A percentile compares a stretch with the other conserved stretches of the same genome.
Evolutionary conservation across 2,888 invertebrate genomes (phyloP).

Genomic region (Geophilus truncorum): DNA sequence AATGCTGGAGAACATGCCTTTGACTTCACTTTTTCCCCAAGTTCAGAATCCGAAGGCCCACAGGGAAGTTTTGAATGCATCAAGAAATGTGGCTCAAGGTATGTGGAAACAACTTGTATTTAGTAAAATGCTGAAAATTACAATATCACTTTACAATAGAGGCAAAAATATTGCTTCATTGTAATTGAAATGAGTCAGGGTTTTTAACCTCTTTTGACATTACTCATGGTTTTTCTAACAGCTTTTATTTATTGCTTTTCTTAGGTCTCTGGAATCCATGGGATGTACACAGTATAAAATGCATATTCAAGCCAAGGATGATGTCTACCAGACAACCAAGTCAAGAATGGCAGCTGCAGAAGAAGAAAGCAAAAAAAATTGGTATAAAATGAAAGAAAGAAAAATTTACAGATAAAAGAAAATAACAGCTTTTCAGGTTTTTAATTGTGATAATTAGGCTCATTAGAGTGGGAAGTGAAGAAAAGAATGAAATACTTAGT

Average conservation of each 20-base stretch:
- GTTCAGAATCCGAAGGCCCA: slow-evolving; percentile 73
- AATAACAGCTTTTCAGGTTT: not conserved
- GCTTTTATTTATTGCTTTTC: slow-evolving; percentile 39
- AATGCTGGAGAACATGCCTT: slow-evolving; percentile 56
- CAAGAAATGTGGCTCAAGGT: slow-evolving; percentile 59
- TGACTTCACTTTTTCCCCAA: slow-evolving; percentile 71
- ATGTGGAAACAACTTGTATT: no score
- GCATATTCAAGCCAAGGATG: slow-evolving; percentile 90
- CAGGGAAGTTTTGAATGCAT: slow-evolving; percentile 93
- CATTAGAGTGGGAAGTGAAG: no score
- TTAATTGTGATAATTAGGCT: not conserved
- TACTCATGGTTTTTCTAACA: not conserved
- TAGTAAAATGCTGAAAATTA: no score
- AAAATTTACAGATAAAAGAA: slow-evolving; percentile 35
- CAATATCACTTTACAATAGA: slow-evolving; percentile 37
- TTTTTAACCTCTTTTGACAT: not conserved
- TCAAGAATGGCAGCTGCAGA: slow-evolving; percentile 87
- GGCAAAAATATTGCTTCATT: no score
- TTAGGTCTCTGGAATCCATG: slow-evolving; percentile 68
- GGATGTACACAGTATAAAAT: slow-evolving; percentile 82
- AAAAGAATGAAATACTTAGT: not conserved
- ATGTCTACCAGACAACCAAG: slow-evolving; percentile 88
- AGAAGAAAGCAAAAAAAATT: slow-evolving; percentile 88
- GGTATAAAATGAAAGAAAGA: no score
- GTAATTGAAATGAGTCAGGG: not conserved